phyloP scores from a whole-genome alignment of 2,113 vertebrate species.

The Epinephelus lanceolatus region DNA sequence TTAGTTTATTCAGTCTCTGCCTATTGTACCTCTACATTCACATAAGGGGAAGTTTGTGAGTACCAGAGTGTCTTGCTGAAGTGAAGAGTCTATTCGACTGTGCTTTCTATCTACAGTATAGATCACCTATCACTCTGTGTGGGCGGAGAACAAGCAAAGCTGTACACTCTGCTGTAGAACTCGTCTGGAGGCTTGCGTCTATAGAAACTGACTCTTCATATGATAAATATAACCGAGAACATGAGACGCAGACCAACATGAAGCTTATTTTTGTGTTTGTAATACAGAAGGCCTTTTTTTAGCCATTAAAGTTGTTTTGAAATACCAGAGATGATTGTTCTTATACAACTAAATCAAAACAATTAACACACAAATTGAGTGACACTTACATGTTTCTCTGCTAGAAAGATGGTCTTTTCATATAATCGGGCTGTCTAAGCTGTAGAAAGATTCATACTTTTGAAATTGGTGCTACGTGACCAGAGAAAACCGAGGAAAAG shows the following conservation, averaged over 20 bases:
- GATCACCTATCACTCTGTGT: slow-evolving; percentile 62
- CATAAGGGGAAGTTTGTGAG: background rate
- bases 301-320: background rate
- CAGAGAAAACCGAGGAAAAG: too few species aligned
- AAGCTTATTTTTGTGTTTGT: background rate
- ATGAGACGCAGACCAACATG: background rate
- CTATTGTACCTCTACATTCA: background rate
- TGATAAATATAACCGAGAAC: slow-evolving; percentile 24
- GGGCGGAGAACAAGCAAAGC: slow-evolving; percentile 49
- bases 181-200: slow-evolving; percentile 39
- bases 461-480: too few species aligned
- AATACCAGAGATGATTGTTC: background rate
- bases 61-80: slow-evolving; percentile 21
- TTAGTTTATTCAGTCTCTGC: background rate
- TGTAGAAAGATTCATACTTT: too few species aligned
- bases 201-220: slow-evolving; percentile 34
- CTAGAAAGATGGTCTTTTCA: too few species aligned
- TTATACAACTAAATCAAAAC: background rate
- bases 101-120: slow-evolving; percentile 40
- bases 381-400: background rate
- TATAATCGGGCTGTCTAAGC: too few species aligned
- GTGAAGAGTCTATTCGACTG: slow-evolving; percentile 23
- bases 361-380: background rate
- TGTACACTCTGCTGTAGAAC: slow-evolving; percentile 23
- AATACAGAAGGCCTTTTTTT: background rate